Percentiles rank a stretch among this genome's conserved stretches.
Evolutionary conservation across 35 echinoderm and acorn worm genomes (phyloP).

Genomic region (Ophioderma brevispina): DNA sequence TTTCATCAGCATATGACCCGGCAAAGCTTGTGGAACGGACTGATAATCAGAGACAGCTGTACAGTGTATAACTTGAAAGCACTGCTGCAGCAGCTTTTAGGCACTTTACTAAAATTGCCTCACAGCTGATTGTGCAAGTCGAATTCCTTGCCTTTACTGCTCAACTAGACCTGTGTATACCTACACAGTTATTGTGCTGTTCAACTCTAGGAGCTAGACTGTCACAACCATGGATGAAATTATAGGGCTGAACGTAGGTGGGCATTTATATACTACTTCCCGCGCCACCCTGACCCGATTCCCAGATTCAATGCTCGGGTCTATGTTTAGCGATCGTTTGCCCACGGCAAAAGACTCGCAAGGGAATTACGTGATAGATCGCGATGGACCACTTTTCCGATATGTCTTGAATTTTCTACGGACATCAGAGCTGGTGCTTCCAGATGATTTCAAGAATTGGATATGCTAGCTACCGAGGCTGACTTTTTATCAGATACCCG

Average conservation of each 20-base stretch:
- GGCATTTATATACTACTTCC: slow-evolving; percentile 70
- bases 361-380: slow-evolving; percentile 76
- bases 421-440: slow-evolving; percentile 52
- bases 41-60: too few species aligned
- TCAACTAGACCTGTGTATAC: neutral
- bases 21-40: too few species aligned
- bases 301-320: slow-evolving; percentile 84
- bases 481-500: slow-evolving; percentile 69
- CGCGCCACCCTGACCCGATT: slow-evolving; percentile 61
- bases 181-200: neutral
- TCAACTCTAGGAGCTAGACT: too few species aligned
- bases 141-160: neutral
- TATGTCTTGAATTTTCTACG: slow-evolving; percentile 81
- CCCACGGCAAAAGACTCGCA: slow-evolving; percentile 54
- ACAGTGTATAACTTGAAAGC: neutral
- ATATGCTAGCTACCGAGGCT: slow-evolving; percentile 68
- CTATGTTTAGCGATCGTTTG: slow-evolving; percentile 81
- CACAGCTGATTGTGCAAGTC: neutral
- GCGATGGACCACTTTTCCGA: slow-evolving; percentile 72
- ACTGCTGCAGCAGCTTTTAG: neutral
- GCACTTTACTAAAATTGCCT: neutral
- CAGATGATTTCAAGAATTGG: slow-evolving; percentile 76
- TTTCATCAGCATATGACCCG: too few species aligned
- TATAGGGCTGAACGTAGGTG: slow-evolving; percentile 72
- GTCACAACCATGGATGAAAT: slow-evolving; percentile 40